A percentile compares a stretch with the other conserved stretches of the same genome.
phyloP scores from a whole-genome alignment of 2,797 vertebrate genomes.

The Falco naumanni region DNA sequence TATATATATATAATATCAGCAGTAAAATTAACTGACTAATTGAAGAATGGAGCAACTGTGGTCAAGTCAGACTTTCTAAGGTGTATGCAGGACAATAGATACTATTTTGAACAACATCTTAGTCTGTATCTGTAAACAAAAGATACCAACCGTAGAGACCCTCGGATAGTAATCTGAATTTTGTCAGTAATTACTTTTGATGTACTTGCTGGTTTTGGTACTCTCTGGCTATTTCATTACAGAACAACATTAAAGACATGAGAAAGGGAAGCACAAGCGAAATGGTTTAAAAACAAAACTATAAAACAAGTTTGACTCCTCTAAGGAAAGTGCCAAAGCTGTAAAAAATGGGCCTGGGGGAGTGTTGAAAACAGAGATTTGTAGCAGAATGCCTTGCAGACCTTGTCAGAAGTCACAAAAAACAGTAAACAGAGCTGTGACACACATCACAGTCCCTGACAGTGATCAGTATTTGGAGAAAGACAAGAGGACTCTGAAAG shows the following conservation, averaged over 20 bases:
- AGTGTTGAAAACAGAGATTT: neutral
- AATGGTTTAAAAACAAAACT: constrained; percentile 12
- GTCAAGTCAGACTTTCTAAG: neutral
- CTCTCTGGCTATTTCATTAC: neutral
- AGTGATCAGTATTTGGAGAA: neutral
- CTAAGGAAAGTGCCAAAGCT: neutral
- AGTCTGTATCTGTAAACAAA: neutral
- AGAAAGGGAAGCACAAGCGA: neutral
- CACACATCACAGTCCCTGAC: neutral
- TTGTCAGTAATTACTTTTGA: neutral
- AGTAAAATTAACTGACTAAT: neutral
- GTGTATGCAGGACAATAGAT: neutral
- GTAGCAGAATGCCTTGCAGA: neutral
- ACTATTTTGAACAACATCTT: neutral
- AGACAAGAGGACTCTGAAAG: neutral
- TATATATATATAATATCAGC: neutral
- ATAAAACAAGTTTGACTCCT: neutral
- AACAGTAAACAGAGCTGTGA: neutral
- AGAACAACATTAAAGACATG: neutral
- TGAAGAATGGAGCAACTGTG: neutral
- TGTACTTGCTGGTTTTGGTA: neutral
- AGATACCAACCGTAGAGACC: neutral
- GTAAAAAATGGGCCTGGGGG: neutral
- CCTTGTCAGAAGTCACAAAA: neutral
- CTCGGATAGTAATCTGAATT: neutral